Percentiles rank a stretch among this genome's conserved stretches.
Conservation (phyloP, 2,797 vertebrate genomes). For the Poeciliopsis presidionis region DNA sequence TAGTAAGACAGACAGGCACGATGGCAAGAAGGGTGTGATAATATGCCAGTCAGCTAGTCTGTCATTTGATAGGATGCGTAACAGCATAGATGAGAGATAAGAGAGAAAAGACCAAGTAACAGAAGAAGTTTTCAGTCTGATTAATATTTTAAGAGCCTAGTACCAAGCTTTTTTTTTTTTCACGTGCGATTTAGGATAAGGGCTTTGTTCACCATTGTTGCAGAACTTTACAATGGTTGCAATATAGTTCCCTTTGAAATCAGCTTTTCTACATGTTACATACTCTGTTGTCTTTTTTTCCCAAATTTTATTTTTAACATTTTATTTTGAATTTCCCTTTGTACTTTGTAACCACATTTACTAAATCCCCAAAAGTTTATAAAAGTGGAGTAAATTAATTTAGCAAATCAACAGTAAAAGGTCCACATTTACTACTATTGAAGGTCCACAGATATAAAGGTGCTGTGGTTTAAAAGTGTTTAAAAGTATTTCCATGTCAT, state of each 20-base stretch:
- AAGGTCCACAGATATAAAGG: background rate
- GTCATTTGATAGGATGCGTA: constrained; percentile 70
- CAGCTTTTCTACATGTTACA: background rate
- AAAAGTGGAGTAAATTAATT: background rate
- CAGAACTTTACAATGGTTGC: constrained; percentile 31
- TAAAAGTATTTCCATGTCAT: background rate
- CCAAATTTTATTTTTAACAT: background rate
- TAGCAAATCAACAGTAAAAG: background rate
- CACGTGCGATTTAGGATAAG: constrained; percentile 46
- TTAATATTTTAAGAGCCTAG: constrained; percentile 76
- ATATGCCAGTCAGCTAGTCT: constrained; percentile 56
- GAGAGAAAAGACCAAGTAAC: constrained; percentile 31
- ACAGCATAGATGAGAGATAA: constrained; percentile 36
- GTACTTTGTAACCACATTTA: background rate
- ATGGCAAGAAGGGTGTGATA: constrained; percentile 27
- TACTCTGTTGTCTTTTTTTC: background rate
- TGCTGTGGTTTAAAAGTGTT: background rate
- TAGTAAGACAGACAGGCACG: constrained; percentile 23
- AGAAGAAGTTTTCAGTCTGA: constrained; percentile 56
- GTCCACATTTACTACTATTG: background rate
- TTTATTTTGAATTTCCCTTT: background rate
- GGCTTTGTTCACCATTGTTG: constrained; percentile 34
- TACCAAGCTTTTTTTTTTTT: constrained; percentile 67
- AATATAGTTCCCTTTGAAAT: background rate
- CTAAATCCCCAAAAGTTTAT: background rate